These are phyloP conservation scores for Chymomyza amoena DNA, from an alignment of 2,888 invertebrate genomes.

Conservation along the genomic window DNA sequence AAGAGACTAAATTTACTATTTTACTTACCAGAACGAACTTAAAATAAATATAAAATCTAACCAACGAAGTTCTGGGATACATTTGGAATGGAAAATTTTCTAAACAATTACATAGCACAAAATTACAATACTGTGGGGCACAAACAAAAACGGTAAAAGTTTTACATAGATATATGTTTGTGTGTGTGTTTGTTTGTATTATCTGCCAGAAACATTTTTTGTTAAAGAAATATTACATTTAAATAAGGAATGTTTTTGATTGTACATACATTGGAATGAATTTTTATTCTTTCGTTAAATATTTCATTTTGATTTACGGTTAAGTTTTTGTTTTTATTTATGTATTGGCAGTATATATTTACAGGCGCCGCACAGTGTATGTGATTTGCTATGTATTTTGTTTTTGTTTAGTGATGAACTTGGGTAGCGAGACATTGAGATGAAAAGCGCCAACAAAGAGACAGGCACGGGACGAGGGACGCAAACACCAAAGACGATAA, in stretches of 20 bases:
- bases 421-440: constrained; percentile 42
- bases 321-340: constrained; percentile 38
- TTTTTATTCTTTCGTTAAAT: constrained; percentile 70
- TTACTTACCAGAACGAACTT: background rate
- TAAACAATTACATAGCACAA: constrained; percentile 52
- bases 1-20: background rate
- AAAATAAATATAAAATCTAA: background rate
- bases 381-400: constrained; percentile 59
- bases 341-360: constrained; percentile 72
- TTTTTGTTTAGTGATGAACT: constrained; percentile 60
- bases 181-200: background rate
- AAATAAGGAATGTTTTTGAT: constrained; percentile 11
- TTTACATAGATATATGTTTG: background rate
- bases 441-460: constrained; percentile 34
- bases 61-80: background rate
- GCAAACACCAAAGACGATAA: constrained; percentile 18
- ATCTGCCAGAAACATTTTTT: constrained; percentile 30
- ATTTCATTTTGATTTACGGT: constrained; percentile 68
- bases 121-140: constrained; percentile 70
- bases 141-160: constrained; percentile 36
- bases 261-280: constrained; percentile 44
- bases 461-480: constrained; percentile 30
- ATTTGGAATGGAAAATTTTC: background rate
- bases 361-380: constrained; percentile 76
- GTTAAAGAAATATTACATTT: constrained; percentile 5